These are phyloP conservation scores for Actenoides lindsayi DNA, from an alignment of 2,113 vertebrate genomes.

Conservation along the genomic window DNA sequence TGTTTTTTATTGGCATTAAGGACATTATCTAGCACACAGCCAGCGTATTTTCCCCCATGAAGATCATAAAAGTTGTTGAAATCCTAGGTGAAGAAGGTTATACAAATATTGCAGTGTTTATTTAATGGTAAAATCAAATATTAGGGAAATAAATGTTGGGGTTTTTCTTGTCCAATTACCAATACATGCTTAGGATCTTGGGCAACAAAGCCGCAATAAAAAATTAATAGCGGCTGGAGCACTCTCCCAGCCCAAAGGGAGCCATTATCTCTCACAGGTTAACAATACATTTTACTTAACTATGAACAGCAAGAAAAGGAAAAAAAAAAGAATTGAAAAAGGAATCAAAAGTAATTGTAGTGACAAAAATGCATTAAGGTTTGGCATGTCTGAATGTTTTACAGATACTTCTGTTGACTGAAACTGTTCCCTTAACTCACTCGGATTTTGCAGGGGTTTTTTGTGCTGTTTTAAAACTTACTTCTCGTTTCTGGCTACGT, in stretches of 20 bases:
- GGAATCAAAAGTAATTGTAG: not conserved
- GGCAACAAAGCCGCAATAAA: not conserved
- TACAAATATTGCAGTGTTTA: not conserved
- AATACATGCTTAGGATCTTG: not conserved
- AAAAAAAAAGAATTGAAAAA: not conserved
- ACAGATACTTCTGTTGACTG: not conserved
- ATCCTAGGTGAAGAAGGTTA: not conserved
- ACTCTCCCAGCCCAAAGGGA: not conserved
- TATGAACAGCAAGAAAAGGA: not conserved
- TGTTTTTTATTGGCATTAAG: not conserved
- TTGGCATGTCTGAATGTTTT: not conserved
- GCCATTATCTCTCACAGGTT: not conserved
- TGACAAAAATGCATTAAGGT: not conserved
- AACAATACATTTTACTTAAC: not conserved
- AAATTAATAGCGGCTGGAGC: not conserved
- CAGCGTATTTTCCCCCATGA: not conserved
- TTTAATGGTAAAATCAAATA: not conserved
- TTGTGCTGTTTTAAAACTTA: not conserved
- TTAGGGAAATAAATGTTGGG: not conserved
- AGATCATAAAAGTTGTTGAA: not conserved
- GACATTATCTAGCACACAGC: not conserved
- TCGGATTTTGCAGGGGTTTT: not conserved
- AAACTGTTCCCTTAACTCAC: not conserved
- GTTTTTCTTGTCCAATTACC: not conserved
- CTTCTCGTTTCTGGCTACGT: not conserved